Evolutionary conservation across 2,888 invertebrate genomes (phyloP), one percentile per base, ranked within the genome.

Genomic region (Tenthredo mesomela): DNA sequence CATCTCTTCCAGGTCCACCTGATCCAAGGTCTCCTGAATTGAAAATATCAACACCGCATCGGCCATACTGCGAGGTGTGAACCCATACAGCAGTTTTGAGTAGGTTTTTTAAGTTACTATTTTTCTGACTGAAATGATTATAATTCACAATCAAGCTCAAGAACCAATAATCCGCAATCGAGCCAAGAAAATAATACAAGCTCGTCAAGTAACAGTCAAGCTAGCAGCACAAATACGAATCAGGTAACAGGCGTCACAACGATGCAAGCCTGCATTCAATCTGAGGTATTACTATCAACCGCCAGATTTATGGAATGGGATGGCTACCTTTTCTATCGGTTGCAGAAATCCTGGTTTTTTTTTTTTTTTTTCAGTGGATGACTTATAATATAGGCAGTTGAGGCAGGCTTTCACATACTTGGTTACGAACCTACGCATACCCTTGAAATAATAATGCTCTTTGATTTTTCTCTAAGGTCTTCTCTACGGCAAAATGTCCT

Each of bases 241-340:
- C n/a, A n/a, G n/a, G n/a, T n/a, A 10, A 87, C 87, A 93, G 0
- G 88, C 91, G 80, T 93, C 93, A 0, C 18, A 94, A 47, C 0
- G 92, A n/a, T n/a, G n/a, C n/a, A n/a, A n/a, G n/a, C n/a, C n/a
- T n/a, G n/a, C n/a, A n/a, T n/a, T n/a, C n/a, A n/a, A n/a, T n/a
- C n/a, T n/a, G n/a, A n/a, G n/a, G n/a, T n/a, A n/a, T n/a, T n/a
- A n/a, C n/a, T n/a, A n/a, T n/a, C n/a, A n/a, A n/a, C n/a, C n/a
- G n/a, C n/a, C n/a, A n/a, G n/a, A n/a, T n/a, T n/a, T 93, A 78
- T 93, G 90, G 58, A 94, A 92, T 0, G 93, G 93, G 10, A 89
- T 87, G 0, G 88, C 85, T 9, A 90, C 87, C 84, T 93, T 93
- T n/a, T 90, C 89, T 33, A 94, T 93, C 0, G 93, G 91, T 80